Evolutionary conservation across 2,113 vertebrate species (phyloP).

Genomic region (Oryctolagus cuniculus): mOryCun1.1 NC_091440.1:30446001-30446500

Average conservation of each 20-base stretch:
- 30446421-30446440: constrained; percentile 39
- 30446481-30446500: constrained; percentile 31
- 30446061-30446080: background rate
- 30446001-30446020: background rate
- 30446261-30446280: constrained; percentile 71
- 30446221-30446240: constrained; percentile 70
- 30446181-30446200: constrained; percentile 21
- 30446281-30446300: constrained; percentile 72
- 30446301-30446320: constrained; percentile 65
- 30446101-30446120: background rate
- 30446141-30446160: background rate
- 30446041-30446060: background rate
- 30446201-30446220: constrained; percentile 43
- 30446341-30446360: constrained; percentile 50
- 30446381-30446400: background rate
- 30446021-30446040: background rate
- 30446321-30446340: constrained; percentile 74
- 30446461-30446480: constrained; percentile 26
- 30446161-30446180: background rate
- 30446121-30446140: background rate
- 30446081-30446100: background rate
- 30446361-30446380: constrained; percentile 57
- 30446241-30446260: constrained; percentile 70
- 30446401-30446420: background rate
- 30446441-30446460: background rate